Evolutionary conservation across 1,140 invertebrate genomes (phyloP), one percentile per base, ranked within the genome.

Genomic region (Harlomillsia oculata): DNA sequence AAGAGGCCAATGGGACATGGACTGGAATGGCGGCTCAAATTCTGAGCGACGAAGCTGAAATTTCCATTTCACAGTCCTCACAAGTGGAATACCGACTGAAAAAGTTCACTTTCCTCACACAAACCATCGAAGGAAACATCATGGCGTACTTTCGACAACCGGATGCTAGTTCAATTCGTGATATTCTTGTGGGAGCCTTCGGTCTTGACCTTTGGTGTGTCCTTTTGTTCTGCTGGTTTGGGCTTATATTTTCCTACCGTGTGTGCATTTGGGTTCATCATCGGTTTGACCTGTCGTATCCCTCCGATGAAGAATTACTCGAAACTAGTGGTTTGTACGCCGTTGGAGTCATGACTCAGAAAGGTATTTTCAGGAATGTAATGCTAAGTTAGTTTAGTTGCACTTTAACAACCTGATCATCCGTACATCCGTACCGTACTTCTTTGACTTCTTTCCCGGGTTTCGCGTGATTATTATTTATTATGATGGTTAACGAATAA

Each of bases 81-180:
- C n/a, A 40, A 5, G 34, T 49, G 9, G 25, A 29, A 0, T 48
- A 56, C 25, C n/a, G 54, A 40, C 9, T 41, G 3, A 21, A 36
- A 29, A 28, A 25, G 4, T 34, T 56, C 2, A 37, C 28, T 8
- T 56, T 56, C 30, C 16, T 56, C 1, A 32, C 29, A 28, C 54
- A 44, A 32, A 28, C 26, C 11, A 1, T 32, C 8, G 8, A n/a
- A 14, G 18, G 26, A 1, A 18, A 23, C 26, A 37, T 56, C 13
- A n/a, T 13, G 18, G 34, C 75, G 72, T 13, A 76, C 73, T 66
- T 64, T 66, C 34, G 72, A 67, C 59, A 77, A 64, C 44, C 75
- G 58, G 73, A 69, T 39, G 74, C 74, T n/a, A 77, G 66, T 64
- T 76, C 76, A 25, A 75, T 68, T 70, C 73, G 53, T 46, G 64